Evolutionary conservation across 64 coral and sea anemone species (phyloP), one percentile per base, ranked within the genome.

Genomic region (Catalaphyllia jardinei): DNA sequence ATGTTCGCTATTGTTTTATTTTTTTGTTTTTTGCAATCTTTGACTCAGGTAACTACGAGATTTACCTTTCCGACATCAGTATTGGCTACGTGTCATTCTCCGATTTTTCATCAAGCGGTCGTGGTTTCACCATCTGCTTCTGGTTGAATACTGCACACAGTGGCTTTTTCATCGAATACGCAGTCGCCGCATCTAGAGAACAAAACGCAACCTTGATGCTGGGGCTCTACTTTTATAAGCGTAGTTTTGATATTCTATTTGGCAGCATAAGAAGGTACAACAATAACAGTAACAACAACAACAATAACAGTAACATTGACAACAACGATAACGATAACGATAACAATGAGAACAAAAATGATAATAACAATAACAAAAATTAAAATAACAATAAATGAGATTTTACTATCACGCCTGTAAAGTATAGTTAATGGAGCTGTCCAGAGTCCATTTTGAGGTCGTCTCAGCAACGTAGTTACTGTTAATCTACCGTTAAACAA

Each of bases 101-200:
- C 3, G 46, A 79, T 16, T 28, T 79, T 4, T 27, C 25, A 10
- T 9, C 51, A 13, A 12, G 14, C 59, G 22, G 28, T 28, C 12
- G 14, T n/a, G 22, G 76, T 22, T 50, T 50, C n/a, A 77, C 74
- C 18, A 46, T 50, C 8, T 77, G 74, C 74, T 77, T 77, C 39
- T 77, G 74, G 74, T 77, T 77, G 74, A 77, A 77, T 1, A 77
- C 74, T 0, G 39, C 19, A 22, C 8, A 77, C 9, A 77, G 31
- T 22, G 74, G 74, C 39, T 77, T 77, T 19, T 19, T 77, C 31
- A 52, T 77, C 20, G 74, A 77, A 50, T 77, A 77, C 35, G 49
- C 51, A 52, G 20, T n/a, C 10, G 74, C 65, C 22, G 65, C 22
- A 69, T 69, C 35, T 24, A 22, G 18, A 8, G 74, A 77, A 52